Conservation (phyloP, 2,797 vertebrate genomes). For the Gallinago nigripennis region DNA sequence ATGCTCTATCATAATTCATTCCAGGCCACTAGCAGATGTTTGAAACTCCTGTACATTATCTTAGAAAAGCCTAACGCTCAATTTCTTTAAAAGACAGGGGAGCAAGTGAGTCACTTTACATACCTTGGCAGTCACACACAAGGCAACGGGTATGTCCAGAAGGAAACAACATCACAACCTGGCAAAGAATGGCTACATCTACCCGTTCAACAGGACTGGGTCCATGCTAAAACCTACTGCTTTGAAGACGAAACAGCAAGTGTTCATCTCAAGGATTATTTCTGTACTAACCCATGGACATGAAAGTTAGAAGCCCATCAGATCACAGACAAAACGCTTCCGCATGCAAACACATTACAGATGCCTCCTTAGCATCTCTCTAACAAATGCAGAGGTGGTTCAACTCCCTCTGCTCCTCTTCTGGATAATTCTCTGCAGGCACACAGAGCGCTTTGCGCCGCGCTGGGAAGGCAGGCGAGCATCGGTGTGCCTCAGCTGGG, state of each 20-base stretch:
- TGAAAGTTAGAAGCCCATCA: background rate
- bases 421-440: slow-evolving; percentile 12
- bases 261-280: background rate
- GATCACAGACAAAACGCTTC: background rate
- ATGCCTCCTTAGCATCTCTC: background rate
- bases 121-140: background rate
- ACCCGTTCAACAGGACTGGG: background rate
- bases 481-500: background rate
- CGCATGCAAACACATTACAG: background rate
- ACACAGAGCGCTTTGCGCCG: fast-evolving
- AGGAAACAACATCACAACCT: slow-evolving; percentile 26
- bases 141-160: background rate
- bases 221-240: background rate
- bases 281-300: background rate
- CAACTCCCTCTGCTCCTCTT: background rate
- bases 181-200: background rate
- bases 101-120: slow-evolving; percentile 19
- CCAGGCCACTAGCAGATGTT: background rate
- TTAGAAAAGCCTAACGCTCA: background rate
- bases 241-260: background rate
- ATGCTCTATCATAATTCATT: background rate
- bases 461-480: background rate
- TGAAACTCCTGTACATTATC: background rate
- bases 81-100: background rate
- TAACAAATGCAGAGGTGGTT: background rate